phyloP scores from a whole-genome alignment of 2,797 vertebrate genomes.

The Antrozous pallidus region DNA sequence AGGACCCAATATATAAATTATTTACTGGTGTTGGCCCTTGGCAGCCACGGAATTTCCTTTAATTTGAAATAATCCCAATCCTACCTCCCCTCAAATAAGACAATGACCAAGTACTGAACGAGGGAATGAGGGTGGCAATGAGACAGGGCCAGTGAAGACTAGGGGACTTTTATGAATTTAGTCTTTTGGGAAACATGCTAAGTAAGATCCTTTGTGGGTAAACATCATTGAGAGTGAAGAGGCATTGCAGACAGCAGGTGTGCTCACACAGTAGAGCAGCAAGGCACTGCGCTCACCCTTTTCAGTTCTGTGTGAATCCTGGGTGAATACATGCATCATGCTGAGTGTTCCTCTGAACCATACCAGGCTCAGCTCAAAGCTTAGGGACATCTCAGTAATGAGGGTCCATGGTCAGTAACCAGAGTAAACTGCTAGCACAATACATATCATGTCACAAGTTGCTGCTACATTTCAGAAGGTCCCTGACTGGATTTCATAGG shows the following conservation, averaged over 20 bases:
- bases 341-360: neutral
- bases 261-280: neutral
- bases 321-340: no score
- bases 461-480: neutral
- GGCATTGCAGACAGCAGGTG: neutral
- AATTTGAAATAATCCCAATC: neutral
- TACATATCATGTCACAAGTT: neutral
- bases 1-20: neutral
- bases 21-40: neutral
- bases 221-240: neutral
- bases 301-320: neutral
- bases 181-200: neutral
- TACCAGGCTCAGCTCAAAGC: neutral
- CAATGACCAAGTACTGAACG: neutral
- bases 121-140: neutral
- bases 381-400: neutral
- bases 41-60: neutral
- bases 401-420: no score
- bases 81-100: neutral
- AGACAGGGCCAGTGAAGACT: neutral
- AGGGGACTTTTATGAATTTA: neutral
- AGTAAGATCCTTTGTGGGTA: neutral
- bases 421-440: accelerated
- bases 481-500: neutral
- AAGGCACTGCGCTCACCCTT: neutral